Conservation (phyloP, 1,140 invertebrate species). For the Solenopsis invicta region DNA sequence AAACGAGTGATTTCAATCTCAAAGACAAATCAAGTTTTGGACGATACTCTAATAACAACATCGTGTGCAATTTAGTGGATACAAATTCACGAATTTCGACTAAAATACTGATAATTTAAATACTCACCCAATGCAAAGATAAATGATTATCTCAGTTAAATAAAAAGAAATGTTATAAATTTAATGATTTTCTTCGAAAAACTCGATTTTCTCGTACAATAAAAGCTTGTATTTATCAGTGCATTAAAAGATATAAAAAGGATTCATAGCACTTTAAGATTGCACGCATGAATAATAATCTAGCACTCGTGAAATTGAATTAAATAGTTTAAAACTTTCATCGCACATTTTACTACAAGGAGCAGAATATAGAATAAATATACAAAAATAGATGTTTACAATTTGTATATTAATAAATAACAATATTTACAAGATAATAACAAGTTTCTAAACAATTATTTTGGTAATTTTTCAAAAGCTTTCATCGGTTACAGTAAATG, state of each 20-base stretch:
- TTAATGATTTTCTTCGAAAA: neutral
- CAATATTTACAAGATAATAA: neutral
- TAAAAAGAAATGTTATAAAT: neutral
- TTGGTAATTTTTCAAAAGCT: neutral
- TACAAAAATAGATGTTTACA: neutral
- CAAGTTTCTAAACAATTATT: neutral
- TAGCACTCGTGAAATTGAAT: neutral
- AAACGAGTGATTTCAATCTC: too few relatives aligned
- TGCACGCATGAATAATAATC: neutral
- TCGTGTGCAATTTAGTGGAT: too few relatives aligned
- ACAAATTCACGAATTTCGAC: too few relatives aligned
- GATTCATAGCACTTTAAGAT: neutral
- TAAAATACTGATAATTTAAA: too few relatives aligned
- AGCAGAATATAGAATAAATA: neutral
- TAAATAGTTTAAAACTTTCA: conserved; percentile 11
- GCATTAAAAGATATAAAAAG: conserved; percentile 6
- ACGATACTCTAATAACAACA: too few relatives aligned
- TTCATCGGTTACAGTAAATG: too few relatives aligned
- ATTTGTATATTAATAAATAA: neutral
- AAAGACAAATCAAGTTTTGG: too few relatives aligned
- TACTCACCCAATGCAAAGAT: too few relatives aligned
- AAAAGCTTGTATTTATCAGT: neutral
- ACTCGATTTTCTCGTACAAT: neutral
- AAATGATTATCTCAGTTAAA: too few relatives aligned
- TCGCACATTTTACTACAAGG: neutral